Percentiles rank a stretch among this genome's conserved stretches.
Conservation (phyloP, 2,113 vertebrate species). For the Thermophis baileyi region DNA sequence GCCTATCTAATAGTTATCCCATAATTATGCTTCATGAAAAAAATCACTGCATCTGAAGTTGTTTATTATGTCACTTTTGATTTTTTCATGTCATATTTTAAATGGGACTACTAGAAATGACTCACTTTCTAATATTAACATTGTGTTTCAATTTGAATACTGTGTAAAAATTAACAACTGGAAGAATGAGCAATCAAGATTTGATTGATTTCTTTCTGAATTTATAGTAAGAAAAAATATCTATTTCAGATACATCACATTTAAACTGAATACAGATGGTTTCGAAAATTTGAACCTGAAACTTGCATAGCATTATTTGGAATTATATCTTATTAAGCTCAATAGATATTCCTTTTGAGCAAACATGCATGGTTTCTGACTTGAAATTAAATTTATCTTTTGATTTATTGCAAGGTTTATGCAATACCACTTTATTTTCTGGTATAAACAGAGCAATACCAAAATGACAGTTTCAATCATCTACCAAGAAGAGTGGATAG, state of each 20-base stretch:
- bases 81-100: slow-evolving; percentile 50
- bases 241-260: slow-evolving; percentile 34
- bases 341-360: not conserved
- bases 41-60: slow-evolving; percentile 43
- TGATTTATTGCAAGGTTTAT: not conserved
- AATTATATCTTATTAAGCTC: not conserved
- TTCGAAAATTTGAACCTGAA: slow-evolving; percentile 10
- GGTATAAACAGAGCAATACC: not conserved
- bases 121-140: slow-evolving; percentile 23
- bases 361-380: not conserved
- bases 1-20: slow-evolving; percentile 52
- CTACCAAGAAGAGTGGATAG: not conserved
- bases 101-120: slow-evolving; percentile 36
- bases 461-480: not conserved
- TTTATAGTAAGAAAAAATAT: slow-evolving; percentile 16
- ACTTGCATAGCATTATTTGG: not conserved
- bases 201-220: slow-evolving; percentile 26
- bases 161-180: not conserved
- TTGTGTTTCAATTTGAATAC: not conserved
- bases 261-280: slow-evolving; percentile 41
- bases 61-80: slow-evolving; percentile 42
- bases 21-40: slow-evolving; percentile 49
- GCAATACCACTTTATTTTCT: not conserved
- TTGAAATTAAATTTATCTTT: not conserved
- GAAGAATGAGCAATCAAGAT: slow-evolving; percentile 32